A percentile compares a stretch with the other conserved stretches of the same genome.
These are phyloP conservation scores for Mormoops blainvillei DNA, from an alignment of 2,113 vertebrate genomes.

Conservation along the genomic window DNA sequence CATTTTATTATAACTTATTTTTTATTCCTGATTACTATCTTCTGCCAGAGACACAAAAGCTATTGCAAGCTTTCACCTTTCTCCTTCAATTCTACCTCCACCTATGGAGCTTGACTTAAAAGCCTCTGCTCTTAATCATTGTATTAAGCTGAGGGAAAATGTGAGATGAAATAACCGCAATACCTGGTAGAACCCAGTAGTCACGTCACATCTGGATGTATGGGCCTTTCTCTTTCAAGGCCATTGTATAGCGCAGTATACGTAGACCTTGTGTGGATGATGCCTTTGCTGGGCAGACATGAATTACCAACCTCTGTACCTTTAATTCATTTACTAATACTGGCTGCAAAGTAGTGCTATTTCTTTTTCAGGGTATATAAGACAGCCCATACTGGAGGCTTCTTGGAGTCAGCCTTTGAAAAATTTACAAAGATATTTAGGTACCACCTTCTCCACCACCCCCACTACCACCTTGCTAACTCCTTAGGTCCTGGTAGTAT, in stretches of 20 bases:
- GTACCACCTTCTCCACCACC: rapidly evolving
- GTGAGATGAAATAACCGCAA: background rate
- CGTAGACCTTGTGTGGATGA: background rate
- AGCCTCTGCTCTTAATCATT: background rate
- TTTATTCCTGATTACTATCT: background rate
- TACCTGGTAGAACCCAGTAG: background rate
- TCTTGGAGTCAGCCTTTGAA: background rate
- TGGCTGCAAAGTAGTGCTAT: background rate
- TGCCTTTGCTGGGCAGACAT: background rate
- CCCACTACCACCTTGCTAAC: background rate
- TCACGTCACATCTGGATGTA: background rate
- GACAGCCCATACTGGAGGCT: background rate
- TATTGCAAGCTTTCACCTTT: background rate
- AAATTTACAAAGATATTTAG: background rate
- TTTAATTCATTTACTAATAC: background rate
- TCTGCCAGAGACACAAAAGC: background rate
- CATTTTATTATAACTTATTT: background rate
- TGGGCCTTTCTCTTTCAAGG: background rate
- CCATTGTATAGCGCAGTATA: background rate
- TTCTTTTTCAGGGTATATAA: background rate
- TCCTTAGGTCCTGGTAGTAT: background rate
- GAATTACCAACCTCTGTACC: background rate
- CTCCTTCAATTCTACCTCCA: background rate
- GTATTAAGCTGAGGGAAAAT: background rate
- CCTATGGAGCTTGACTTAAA: background rate